Evolutionary conservation across 2,797 vertebrate species (phyloP).

Genomic region (Chloroceryle inda): DNA sequence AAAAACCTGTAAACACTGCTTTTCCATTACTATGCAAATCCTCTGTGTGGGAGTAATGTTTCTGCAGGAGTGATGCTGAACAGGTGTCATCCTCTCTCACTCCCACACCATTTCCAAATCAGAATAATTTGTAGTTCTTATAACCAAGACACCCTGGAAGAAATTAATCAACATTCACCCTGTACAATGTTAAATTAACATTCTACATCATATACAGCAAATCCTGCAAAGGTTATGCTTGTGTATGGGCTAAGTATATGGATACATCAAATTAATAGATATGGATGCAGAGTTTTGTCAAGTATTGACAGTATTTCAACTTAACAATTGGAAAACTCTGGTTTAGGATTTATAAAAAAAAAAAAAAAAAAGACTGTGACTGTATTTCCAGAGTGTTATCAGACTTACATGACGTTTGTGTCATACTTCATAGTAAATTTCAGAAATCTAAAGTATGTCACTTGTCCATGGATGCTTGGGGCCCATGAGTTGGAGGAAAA

Average conservation of each 20-base stretch:
- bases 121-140: slow-evolving; percentile 9
- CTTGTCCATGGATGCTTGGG: background rate
- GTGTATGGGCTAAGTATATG: background rate
- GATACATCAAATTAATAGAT: background rate
- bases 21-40: slow-evolving; percentile 19
- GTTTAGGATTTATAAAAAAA: background rate
- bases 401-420: background rate
- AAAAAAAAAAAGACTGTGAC: background rate
- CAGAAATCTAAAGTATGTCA: background rate
- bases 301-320: background rate
- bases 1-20: background rate
- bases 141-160: background rate
- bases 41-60: background rate
- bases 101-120: background rate
- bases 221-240: background rate
- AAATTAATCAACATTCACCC: background rate
- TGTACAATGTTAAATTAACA: background rate
- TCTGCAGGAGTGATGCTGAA: background rate
- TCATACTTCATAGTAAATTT: background rate
- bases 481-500: background rate
- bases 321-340: background rate
- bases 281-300: background rate
- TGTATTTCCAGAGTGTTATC: background rate
- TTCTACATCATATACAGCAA: background rate
- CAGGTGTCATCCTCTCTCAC: slow-evolving; percentile 14